Evolutionary conservation across 2,113 vertebrate genomes (phyloP), one percentile per base, ranked within the genome.

Genomic region (Lipotes vexillifer): DNA sequence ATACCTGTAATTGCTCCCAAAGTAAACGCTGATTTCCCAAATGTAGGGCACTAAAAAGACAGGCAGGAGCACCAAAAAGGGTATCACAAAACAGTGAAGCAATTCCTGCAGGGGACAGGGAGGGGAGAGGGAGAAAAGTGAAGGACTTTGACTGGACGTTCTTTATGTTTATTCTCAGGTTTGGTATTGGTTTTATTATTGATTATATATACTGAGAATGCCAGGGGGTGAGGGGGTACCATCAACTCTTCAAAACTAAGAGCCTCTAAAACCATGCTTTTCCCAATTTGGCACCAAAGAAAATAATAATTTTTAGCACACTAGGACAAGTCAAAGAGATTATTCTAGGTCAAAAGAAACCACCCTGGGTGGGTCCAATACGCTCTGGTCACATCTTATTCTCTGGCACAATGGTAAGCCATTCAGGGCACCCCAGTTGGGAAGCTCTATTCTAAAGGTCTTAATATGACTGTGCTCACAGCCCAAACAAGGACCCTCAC

Each of bases 311-410:
- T 44, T 95, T 93, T 71, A 96, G 29, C 17, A 87, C 20, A 85
- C 13, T 74, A 23, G 6, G n/a, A 89, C 80, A 92, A 96, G 46
- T 33, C 89, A 94, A 65, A 3, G 36, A 91, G 11, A 82, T 65
- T 88, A 93, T 49, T 25, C 68, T 65, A 93, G 36, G 74, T 36
- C 41, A 83, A 92, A 97, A 92, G 33, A 94, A 96, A 96, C 27
- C 52, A 95, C 41, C 25, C 33, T 90, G 44, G 52, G 72, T 21
- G 59, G 11, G 29, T 95, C 65, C 61, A 46, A 72, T 57, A 88
- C 88, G 27, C 27, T 75, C 44, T 41, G 33, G 14, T 49, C 5
- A 15, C 41, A 72, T 41, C 59, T 59, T 84, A 29, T 25, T 96
- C 90, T 87, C 59, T 9, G 41, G 38, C 11, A 80, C 33, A 85